Evolutionary conservation across 2,113 vertebrate species (phyloP).

Genomic region (Haemorhous mexicanus): DNA sequence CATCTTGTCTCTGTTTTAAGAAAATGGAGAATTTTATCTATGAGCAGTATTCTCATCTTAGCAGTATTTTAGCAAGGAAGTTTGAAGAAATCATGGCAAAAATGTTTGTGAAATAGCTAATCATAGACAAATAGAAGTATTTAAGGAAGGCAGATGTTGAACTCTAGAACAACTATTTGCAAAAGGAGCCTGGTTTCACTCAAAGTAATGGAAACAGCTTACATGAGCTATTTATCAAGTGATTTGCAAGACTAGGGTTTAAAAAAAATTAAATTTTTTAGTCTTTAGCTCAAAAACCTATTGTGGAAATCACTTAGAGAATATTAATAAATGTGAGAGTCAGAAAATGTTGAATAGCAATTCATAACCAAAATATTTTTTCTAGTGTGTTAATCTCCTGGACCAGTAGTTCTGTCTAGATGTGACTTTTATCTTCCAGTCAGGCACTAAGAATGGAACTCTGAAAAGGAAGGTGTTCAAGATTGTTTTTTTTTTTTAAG

Average conservation of each 20-base stretch:
- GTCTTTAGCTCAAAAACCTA: background rate
- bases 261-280: background rate
- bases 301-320: background rate
- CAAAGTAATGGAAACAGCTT: background rate
- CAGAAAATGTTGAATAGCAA: rapidly evolving
- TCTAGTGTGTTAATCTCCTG: background rate
- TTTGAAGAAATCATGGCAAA: background rate
- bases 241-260: background rate
- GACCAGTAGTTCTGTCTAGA: background rate
- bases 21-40: background rate
- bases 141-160: constrained; percentile 25
- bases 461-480: background rate
- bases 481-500: background rate
- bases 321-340: background rate
- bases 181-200: constrained; percentile 31
- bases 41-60: background rate
- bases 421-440: background rate
- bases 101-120: constrained; percentile 18
- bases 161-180: constrained; percentile 2
- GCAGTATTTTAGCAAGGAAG: background rate
- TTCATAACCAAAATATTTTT: background rate
- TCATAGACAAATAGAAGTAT: constrained; percentile 45
- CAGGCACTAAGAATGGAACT: background rate
- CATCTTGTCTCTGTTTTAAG: background rate
- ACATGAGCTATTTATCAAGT: constrained; percentile 16